Percentiles rank a stretch among this genome's conserved stretches.
These are phyloP conservation scores for Adineta ricciae DNA, from an alignment of 2,888 invertebrate genomes.

Conservation along the genomic window DNA sequence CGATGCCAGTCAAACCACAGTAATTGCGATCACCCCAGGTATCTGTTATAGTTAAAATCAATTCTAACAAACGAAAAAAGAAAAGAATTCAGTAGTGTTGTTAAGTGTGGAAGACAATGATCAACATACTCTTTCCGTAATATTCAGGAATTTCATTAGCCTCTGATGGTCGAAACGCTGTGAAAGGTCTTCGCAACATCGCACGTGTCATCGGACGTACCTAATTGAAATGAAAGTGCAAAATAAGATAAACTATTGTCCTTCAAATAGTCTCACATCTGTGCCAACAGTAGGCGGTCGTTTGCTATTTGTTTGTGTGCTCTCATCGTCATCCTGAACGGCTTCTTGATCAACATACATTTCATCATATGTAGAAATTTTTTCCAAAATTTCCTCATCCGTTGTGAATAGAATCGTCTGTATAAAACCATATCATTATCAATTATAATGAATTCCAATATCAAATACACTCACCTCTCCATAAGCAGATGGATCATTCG, in stretches of 20 bases:
- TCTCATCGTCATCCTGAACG: neutral
- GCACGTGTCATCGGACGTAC: neutral
- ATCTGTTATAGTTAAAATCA: neutral
- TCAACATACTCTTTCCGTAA: neutral
- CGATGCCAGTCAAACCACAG: constrained; percentile 68
- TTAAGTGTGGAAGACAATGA: neutral
- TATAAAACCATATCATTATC: constrained; percentile 38
- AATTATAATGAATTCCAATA: neutral
- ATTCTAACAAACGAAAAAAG: neutral
- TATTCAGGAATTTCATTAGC: neutral
- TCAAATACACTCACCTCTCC: constrained; percentile 49
- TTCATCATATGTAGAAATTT: constrained; percentile 53
- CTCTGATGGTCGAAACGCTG: neutral
- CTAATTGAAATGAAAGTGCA: neutral
- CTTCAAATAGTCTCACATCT: neutral
- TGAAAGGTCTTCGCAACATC: neutral
- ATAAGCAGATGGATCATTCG: constrained; percentile 56
- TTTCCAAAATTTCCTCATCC: constrained; percentile 63
- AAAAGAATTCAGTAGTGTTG: too few relatives aligned
- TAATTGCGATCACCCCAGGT: constrained; percentile 78
- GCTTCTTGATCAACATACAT: constrained; percentile 42
- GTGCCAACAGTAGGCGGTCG: neutral
- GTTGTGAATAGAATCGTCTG: constrained; percentile 76
- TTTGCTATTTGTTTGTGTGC: neutral
- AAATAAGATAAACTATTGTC: neutral